Conservation (phyloP, 2,797 vertebrate species). For the Enteromius argenteus region DNA sequence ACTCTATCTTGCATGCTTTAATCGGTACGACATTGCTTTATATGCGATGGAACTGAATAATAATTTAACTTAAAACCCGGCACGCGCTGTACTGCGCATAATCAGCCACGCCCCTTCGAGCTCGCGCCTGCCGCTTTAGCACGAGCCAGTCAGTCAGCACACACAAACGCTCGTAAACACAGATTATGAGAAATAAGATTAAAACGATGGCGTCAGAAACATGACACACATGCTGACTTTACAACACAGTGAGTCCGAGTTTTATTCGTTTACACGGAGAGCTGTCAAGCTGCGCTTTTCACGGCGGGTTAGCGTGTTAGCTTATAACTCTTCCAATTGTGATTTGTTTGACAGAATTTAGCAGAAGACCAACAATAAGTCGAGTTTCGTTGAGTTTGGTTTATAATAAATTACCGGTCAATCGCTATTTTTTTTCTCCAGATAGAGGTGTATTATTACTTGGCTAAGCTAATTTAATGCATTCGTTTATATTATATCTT, state of each 20-base stretch:
- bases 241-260: slow-evolving; percentile 29
- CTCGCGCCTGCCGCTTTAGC: slow-evolving; percentile 5
- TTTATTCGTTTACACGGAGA: slow-evolving; percentile 1
- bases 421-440: neutral
- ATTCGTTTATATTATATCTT: neutral
- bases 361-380: neutral
- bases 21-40: no score
- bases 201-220: neutral
- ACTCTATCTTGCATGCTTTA: no score
- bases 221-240: neutral
- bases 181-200: neutral
- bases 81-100: slow-evolving; percentile 14
- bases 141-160: neutral
- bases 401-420: neutral
- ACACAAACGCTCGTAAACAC: neutral
- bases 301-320: slow-evolving; percentile 34
- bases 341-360: slow-evolving; percentile 1
- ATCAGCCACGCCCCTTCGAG: slow-evolving; percentile 41
- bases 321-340: neutral
- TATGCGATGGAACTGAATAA: no score
- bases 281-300: neutral
- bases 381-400: neutral
- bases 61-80: no score
- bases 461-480: neutral
- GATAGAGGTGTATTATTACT: neutral